Evolutionary conservation across 2,888 invertebrate species (phyloP).

Genomic region (Erebia ligea): DNA sequence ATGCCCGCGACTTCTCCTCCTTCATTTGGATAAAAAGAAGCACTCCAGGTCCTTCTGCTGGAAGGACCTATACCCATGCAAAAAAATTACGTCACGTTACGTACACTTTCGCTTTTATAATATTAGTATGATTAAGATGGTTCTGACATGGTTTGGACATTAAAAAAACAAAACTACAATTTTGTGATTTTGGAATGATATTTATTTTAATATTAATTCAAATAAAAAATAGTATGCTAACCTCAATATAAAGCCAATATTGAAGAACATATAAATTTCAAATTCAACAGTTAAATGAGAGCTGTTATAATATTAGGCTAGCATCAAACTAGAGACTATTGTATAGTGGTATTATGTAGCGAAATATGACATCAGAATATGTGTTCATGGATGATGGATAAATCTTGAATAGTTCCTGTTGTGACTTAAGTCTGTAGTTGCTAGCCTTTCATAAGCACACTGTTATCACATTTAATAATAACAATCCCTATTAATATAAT

Average conservation of each 20-base stretch:
- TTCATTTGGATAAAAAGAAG: too few species aligned
- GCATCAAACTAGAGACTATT: neutral
- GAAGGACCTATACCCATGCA: too few species aligned
- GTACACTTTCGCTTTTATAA: too few species aligned
- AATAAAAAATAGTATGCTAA: constrained; percentile 51
- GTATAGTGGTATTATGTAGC: neutral
- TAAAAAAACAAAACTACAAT: constrained; percentile 44
- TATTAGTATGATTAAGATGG: too few species aligned
- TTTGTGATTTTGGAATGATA: constrained; percentile 69
- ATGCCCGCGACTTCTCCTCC: too few species aligned
- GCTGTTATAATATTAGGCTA: constrained; percentile 42
- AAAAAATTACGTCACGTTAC: too few species aligned
- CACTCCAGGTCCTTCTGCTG: too few species aligned
- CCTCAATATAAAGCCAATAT: constrained; percentile 45
- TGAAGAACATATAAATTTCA: constrained; percentile 47
- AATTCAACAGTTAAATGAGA: constrained; percentile 58
- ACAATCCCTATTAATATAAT: constrained; percentile 39
- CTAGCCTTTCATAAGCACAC: constrained; percentile 36
- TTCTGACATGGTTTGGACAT: too few species aligned
- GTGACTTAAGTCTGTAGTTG: neutral
- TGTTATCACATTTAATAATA: constrained; percentile 37
- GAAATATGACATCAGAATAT: neutral
- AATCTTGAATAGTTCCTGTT: neutral
- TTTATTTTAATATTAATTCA: constrained; percentile 62
- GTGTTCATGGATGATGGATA: neutral